phyloP scores from a whole-genome alignment of 1,140 invertebrate species.

The Megathymus violae region DNA sequence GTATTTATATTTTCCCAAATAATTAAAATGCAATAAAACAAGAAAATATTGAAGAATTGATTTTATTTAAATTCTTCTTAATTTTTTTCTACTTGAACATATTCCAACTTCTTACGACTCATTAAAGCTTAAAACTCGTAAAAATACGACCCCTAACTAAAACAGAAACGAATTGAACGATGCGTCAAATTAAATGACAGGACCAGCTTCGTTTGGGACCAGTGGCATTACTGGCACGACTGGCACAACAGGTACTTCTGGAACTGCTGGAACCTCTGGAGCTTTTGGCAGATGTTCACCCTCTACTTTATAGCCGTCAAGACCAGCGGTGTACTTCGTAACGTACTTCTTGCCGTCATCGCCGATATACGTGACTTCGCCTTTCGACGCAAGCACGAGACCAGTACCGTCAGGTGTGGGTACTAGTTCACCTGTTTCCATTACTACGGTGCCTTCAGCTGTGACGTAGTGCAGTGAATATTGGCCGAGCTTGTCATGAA shows the following conservation, averaged over 20 bases:
- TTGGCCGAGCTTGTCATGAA: constrained; percentile 69
- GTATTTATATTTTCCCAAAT: no score
- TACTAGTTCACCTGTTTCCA: constrained; percentile 64
- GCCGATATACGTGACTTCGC: constrained; percentile 59
- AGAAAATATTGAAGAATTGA: no score
- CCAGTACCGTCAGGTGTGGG: constrained; percentile 53
- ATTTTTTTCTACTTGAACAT: no score
- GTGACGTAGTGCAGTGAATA: constrained; percentile 71
- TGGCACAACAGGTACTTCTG: background rate
- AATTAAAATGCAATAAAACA: no score
- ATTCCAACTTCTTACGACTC: no score
- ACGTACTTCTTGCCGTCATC: constrained; percentile 64
- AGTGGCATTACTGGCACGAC: background rate
- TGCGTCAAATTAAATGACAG: no score
- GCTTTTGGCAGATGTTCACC: constrained; percentile 41
- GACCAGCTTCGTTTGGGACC: no score
- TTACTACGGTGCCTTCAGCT: constrained; percentile 65
- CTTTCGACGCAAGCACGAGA: constrained; percentile 60
- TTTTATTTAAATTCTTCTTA: no score
- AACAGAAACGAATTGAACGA: no score
- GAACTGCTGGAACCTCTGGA: background rate
- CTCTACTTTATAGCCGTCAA: constrained; percentile 61
- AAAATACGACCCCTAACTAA: no score
- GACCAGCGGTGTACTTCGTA: constrained; percentile 67
- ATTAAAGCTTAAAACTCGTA: no score